Evolutionary conservation across 2,888 invertebrate genomes (phyloP).

Genomic region (Teleogryllus oceanicus): DNA sequence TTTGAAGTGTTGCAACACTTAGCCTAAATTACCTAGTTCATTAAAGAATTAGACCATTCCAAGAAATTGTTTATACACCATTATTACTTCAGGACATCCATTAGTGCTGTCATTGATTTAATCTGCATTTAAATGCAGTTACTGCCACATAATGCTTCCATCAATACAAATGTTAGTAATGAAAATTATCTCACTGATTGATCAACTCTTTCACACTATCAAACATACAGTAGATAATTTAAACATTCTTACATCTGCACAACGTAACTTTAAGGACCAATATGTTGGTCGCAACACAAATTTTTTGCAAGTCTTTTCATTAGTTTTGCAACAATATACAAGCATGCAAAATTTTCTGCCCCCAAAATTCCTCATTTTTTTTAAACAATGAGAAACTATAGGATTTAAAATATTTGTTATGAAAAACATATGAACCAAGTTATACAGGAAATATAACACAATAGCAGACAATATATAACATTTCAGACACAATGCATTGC

Average conservation of each 20-base stretch:
- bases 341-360: too few relatives aligned
- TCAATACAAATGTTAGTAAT: neutral
- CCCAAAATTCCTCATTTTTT: too few relatives aligned
- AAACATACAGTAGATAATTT: constrained; percentile 24
- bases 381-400: too few relatives aligned
- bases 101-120: constrained; percentile 25
- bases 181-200: neutral
- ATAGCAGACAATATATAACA: neutral
- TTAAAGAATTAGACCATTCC: neutral
- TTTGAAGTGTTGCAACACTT: neutral
- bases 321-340: too few relatives aligned
- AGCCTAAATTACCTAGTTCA: neutral
- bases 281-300: too few relatives aligned
- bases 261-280: too few relatives aligned
- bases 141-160: neutral
- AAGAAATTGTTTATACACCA: constrained; percentile 19
- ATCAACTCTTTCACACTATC: constrained; percentile 4
- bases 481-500: constrained; percentile 12
- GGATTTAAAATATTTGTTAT: too few relatives aligned
- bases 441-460: too few relatives aligned
- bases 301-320: too few relatives aligned
- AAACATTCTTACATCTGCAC: too few relatives aligned
- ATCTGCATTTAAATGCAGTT: constrained; percentile 28
- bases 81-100: constrained; percentile 19
- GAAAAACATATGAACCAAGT: too few relatives aligned